Evolutionary conservation across 2,888 invertebrate species (phyloP), one percentile per base, ranked within the genome.

Genomic region (Troides oblongomaculatus): DNA sequence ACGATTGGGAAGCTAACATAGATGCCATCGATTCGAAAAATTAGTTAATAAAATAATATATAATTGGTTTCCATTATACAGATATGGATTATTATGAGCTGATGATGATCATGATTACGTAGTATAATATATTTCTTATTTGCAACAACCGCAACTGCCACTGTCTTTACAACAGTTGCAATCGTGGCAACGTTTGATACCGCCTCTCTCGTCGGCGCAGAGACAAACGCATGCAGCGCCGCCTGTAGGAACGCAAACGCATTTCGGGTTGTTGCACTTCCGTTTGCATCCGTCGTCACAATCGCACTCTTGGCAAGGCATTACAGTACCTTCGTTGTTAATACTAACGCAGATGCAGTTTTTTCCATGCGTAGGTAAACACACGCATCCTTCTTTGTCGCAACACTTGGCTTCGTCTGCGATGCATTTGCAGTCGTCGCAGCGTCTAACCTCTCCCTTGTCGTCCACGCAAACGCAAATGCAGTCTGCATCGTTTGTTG

Each of bases 301-400:
- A 21, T 70, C 21, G 50, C 83, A 84, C 14, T 82, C 79, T 0
- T 77, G 68, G 62, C 81, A 81, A 1, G 72, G 69, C 46, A 73
- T 74, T 10, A 80, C 76, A 2, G 75, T 74, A 0, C 77, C 76
- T 4, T 79, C 73, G 7, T 75, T 76, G 7, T 83, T 76, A 0
- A 71, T 68, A 58, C 79, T 81, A 0, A 84, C 73, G 25, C 84
- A 87, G 1, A 77, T 74, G 65, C 82, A 81, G 23, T 77, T 71
- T 25, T 78, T 74, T 1, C 81, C 80, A 4, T 73, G 72, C 18
- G 83, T 82, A 0, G 69, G 68, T 18, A 84, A 77, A 72, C 85
- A 87, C 67, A 78, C 65, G 57, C 83, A 84, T 50, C 76, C 77
- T 1, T 72, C 72, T 57, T 79, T 81, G 46, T 78, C 72, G 65